Evolutionary conservation across 1,140 invertebrate species (phyloP).

Genomic region (Mamestra configurata): DNA sequence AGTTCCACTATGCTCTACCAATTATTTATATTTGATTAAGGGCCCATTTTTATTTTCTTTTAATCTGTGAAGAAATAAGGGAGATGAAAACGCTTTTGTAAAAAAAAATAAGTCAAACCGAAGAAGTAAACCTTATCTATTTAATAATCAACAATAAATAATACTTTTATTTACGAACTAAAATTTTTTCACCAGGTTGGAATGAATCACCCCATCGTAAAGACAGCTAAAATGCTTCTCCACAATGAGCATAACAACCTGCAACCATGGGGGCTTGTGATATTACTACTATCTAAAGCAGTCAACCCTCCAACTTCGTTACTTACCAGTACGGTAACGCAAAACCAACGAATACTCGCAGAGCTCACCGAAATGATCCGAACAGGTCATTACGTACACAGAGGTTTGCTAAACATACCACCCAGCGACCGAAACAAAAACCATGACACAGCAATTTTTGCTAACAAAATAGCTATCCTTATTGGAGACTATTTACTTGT

Average conservation of each 20-base stretch:
- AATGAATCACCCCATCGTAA: constrained; percentile 96
- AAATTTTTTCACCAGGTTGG: constrained; percentile 89
- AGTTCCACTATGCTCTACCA: too few species aligned
- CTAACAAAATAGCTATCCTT: constrained; percentile 97
- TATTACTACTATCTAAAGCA: constrained; percentile 95
- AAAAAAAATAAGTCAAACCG: too few species aligned
- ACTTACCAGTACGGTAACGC: constrained; percentile 62
- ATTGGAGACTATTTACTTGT: constrained; percentile 96
- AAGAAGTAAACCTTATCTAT: neutral
- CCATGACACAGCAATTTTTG: constrained; percentile 90
- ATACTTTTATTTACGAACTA: neutral
- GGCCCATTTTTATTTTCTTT: too few species aligned
- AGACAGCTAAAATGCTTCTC: constrained; percentile 94
- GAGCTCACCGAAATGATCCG: constrained; percentile 98
- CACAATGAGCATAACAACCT: constrained; percentile 95
- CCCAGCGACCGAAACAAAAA: constrained; percentile 88
- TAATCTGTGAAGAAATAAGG: too few species aligned
- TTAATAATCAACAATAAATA: neutral
- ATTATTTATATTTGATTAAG: too few species aligned
- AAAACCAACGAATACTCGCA: constrained; percentile 94
- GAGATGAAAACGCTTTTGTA: too few species aligned
- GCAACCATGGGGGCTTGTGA: constrained; percentile 95
- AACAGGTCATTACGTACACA: constrained; percentile 96
- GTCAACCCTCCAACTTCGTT: constrained; percentile 84
- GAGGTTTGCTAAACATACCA: constrained; percentile 93